These are phyloP conservation scores for Austrofundulus limnaeus DNA, from an alignment of 2,113 vertebrate species.

Conservation along the genomic window DNA sequence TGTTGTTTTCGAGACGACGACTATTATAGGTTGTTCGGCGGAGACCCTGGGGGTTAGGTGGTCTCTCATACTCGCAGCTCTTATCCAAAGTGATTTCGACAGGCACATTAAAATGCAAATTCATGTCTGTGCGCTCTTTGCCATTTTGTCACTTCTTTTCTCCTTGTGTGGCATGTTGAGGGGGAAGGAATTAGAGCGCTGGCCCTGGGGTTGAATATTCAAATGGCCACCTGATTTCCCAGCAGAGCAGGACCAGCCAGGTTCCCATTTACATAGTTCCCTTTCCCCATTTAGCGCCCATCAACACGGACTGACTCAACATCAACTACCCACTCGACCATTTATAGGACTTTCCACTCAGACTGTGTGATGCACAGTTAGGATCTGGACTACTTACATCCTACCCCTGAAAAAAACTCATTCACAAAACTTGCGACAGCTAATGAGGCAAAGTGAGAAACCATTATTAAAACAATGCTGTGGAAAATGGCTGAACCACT, in stretches of 20 bases:
- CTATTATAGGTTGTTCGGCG: slow-evolving; percentile 69
- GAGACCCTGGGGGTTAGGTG: slow-evolving; percentile 61
- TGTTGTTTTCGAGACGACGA: slow-evolving; percentile 54
- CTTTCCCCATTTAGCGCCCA: slow-evolving; percentile 58
- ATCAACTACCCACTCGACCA: slow-evolving; percentile 24
- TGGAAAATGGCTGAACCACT: slow-evolving; percentile 22
- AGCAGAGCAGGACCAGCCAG: slow-evolving; percentile 52
- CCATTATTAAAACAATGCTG: slow-evolving; percentile 36
- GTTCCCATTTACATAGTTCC: slow-evolving; percentile 63
- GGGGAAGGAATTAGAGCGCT: slow-evolving; percentile 88
- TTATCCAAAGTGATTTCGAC: slow-evolving; percentile 77
- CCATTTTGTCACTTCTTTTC: slow-evolving; percentile 86
- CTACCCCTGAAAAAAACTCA: slow-evolving; percentile 1
- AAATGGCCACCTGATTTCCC: slow-evolving; percentile 76
- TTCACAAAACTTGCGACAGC: slow-evolving; percentile 30
- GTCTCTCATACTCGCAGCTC: slow-evolving; percentile 56
- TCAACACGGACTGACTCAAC: slow-evolving; percentile 45
- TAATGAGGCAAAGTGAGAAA: slow-evolving; percentile 21
- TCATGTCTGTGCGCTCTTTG: slow-evolving; percentile 80
- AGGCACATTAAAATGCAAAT: slow-evolving; percentile 93
- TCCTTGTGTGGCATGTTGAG: slow-evolving; percentile 82
- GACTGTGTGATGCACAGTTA: slow-evolving; percentile 15
- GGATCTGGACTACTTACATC: slow-evolving; percentile 14
- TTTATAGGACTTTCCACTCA: slow-evolving; percentile 31
- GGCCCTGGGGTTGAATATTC: slow-evolving; percentile 83